A percentile compares a stretch with the other conserved stretches of the same genome.
Evolutionary conservation across 1,140 invertebrate species (phyloP).

Genomic region (Neodiprion virginianus): DNA sequence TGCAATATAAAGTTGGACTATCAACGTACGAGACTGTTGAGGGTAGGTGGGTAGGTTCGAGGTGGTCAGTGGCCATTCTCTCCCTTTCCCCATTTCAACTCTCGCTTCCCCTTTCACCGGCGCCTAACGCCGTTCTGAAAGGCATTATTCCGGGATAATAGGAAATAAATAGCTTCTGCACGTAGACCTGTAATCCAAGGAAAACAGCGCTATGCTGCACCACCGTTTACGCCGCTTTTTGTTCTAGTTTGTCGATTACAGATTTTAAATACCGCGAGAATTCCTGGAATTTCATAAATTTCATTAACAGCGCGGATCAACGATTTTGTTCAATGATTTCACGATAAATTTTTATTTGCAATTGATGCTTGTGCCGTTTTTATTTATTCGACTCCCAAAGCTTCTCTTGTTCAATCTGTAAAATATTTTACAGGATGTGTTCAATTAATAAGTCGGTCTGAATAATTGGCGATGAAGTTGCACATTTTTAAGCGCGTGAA

Average conservation of each 20-base stretch:
- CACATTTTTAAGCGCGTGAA: too few species aligned
- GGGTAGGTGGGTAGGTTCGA: background rate
- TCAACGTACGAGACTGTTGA: slow-evolving; percentile 22
- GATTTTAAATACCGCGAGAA: background rate
- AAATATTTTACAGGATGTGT: too few species aligned
- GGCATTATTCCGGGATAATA: background rate
- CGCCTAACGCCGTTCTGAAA: background rate
- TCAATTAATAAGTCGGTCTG: too few species aligned
- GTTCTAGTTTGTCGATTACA: background rate
- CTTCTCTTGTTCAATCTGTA: too few species aligned
- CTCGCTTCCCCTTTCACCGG: background rate
- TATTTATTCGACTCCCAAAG: background rate
- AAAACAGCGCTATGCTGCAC: background rate
- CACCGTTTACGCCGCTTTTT: background rate
- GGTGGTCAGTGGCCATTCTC: background rate
- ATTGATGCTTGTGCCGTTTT: background rate
- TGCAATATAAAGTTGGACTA: slow-evolving; percentile 48
- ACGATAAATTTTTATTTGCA: too few species aligned
- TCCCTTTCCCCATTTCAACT: background rate
- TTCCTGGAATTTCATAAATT: too few species aligned
- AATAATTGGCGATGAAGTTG: too few species aligned
- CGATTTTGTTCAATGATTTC: too few species aligned
- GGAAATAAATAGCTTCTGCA: slow-evolving; percentile 3
- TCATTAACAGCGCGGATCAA: too few species aligned
- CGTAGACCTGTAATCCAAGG: background rate